These are phyloP conservation scores for Helostoma temminkii DNA, from an alignment of 2,797 vertebrate genomes.

Conservation along the genomic window DNA sequence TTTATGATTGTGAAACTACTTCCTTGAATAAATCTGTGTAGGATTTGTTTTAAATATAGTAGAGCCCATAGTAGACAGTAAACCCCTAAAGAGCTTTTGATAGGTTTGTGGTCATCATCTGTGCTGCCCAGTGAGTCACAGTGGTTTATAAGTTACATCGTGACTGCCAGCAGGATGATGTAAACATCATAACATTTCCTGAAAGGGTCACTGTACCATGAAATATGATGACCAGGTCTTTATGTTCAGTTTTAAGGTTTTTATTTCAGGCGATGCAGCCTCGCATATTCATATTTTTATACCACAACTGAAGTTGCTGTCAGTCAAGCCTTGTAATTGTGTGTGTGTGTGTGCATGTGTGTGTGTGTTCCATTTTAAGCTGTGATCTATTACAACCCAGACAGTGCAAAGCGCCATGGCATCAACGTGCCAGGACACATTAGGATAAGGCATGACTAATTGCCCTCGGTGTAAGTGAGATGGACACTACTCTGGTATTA, in stretches of 20 bases:
- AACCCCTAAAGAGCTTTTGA: background rate
- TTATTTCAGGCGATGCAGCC: slow-evolving; percentile 19
- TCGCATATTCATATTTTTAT: slow-evolving; percentile 54
- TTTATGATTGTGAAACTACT: no score
- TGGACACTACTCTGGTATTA: slow-evolving; percentile 48
- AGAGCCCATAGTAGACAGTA: no score
- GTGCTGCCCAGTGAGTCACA: slow-evolving; percentile 30
- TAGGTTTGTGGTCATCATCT: slow-evolving; percentile 8
- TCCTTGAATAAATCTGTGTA: no score
- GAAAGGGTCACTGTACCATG: slow-evolving; percentile 48
- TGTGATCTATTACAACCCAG: slow-evolving; percentile 56
- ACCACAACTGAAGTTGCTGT: slow-evolving; percentile 55
- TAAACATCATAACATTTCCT: slow-evolving; percentile 29
- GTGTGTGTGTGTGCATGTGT: slow-evolving; percentile 9
- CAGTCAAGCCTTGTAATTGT: slow-evolving; percentile 47
- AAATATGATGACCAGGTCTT: slow-evolving; percentile 33
- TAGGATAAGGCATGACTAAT: slow-evolving; percentile 59
- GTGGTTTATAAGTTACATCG: slow-evolving; percentile 49
- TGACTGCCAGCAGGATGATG: background rate
- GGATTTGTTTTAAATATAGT: no score
- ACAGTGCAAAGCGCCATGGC: slow-evolving; percentile 62
- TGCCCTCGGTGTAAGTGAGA: slow-evolving; percentile 64
- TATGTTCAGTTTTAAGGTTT: slow-evolving; percentile 60
- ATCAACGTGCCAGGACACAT: slow-evolving; percentile 52
- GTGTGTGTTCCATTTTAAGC: slow-evolving; percentile 57